Evolutionary conservation across 2,797 vertebrate genomes (phyloP).

Genomic region (Parambassis ranga): DNA sequence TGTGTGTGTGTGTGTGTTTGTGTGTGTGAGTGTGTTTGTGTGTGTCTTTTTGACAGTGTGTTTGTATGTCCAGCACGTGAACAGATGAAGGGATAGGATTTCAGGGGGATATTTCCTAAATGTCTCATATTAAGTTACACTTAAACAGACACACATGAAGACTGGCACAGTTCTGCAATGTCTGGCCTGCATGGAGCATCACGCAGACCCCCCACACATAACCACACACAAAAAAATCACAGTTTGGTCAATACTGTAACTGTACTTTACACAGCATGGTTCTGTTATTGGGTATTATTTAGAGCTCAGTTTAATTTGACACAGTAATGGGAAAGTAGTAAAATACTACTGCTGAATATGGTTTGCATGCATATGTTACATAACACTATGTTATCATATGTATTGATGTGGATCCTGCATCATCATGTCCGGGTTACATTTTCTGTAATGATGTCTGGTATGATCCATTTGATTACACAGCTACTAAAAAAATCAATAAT

Average conservation of each 20-base stretch:
- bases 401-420: no score
- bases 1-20: conserved; percentile 28
- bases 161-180: conserved; percentile 10
- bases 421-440: no score
- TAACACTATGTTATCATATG: no score
- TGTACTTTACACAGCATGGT: neutral
- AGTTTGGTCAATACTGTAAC: neutral
- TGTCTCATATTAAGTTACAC: conserved; percentile 26
- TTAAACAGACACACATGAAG: conserved; percentile 18
- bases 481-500: no score
- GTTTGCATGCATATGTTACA: no score
- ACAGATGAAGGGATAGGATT: conserved; percentile 30
- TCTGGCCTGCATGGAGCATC: neutral
- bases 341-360: no score
- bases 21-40: conserved; percentile 9
- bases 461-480: no score
- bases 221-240: neutral
- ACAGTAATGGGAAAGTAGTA: no score
- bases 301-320: no score
- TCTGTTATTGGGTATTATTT: no score
- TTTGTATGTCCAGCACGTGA: conserved; percentile 44
- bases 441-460: no score
- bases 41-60: conserved; percentile 17
- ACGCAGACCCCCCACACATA: neutral
- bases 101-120: conserved; percentile 36